Percentiles rank a stretch among this genome's conserved stretches.
These are phyloP conservation scores for Ammospiza nelsoni DNA, from an alignment of 2,113 vertebrate species.

Conservation along the genomic window DNA sequence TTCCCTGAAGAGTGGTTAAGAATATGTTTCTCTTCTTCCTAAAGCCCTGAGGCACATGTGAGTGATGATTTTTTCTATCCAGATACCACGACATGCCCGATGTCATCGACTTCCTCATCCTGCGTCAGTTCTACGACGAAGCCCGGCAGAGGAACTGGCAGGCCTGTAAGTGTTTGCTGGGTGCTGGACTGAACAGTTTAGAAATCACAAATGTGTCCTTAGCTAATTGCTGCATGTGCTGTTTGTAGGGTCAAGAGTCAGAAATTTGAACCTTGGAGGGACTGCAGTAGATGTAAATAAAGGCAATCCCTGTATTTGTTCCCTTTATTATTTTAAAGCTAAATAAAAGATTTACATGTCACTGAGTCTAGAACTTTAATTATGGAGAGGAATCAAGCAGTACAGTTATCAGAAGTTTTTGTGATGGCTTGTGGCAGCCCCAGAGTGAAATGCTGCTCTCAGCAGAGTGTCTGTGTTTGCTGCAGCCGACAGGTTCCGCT, in stretches of 20 bases:
- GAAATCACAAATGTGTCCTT: neutral
- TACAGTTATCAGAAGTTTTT: neutral
- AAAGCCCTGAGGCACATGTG: neutral
- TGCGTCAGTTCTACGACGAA: constrained; percentile 94
- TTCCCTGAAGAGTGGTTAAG: neutral
- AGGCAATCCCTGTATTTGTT: neutral
- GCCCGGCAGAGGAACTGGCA: constrained; percentile 91
- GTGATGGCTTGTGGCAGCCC: neutral
- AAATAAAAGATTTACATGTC: neutral
- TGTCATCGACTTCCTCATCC: constrained; percentile 96
- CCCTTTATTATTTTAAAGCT: neutral
- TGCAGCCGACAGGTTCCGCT: constrained; percentile 91
- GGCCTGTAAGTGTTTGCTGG: constrained; percentile 80
- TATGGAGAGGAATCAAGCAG: neutral
- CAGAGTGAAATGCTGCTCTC: neutral
- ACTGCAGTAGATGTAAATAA: neutral
- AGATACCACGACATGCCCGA: constrained; percentile 99
- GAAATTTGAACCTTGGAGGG: neutral
- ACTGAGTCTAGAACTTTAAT: neutral
- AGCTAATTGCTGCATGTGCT: neutral
- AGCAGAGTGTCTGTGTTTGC: neutral
- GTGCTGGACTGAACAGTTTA: neutral
- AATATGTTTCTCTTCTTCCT: neutral
- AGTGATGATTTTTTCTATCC: neutral
- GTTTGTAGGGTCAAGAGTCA: neutral